Evolutionary conservation across 2,797 vertebrate species (phyloP).

Genomic region (Melanotaenia boesemani): DNA sequence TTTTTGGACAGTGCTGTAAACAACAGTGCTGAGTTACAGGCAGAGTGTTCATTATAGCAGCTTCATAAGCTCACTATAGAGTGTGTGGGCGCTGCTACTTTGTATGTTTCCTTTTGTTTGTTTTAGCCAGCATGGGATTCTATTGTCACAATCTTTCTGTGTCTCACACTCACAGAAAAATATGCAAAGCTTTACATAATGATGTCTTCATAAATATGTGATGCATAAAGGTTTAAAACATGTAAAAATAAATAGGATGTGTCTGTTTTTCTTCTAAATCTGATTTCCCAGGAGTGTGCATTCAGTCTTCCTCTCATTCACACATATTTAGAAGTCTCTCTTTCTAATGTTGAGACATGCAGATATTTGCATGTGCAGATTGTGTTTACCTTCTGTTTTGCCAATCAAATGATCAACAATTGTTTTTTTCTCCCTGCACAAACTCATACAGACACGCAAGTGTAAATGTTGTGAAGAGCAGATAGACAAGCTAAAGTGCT

Average conservation of each 20-base stretch:
- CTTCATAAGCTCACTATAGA: not conserved
- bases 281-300: not conserved
- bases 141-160: constrained; percentile 15
- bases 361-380: constrained; percentile 81
- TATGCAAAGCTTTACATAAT: not conserved
- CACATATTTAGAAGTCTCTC: constrained; percentile 22
- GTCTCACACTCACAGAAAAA: not conserved
- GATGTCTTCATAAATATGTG: not conserved
- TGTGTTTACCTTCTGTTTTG: constrained; percentile 77
- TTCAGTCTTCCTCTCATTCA: constrained; percentile 9
- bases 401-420: constrained; percentile 80
- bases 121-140: constrained; percentile 24
- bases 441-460: constrained; percentile 7
- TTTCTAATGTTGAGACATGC: constrained; percentile 33
- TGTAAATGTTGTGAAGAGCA: constrained; percentile 31
- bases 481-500: constrained; percentile 20
- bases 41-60: not conserved
- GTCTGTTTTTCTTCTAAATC: constrained; percentile 1
- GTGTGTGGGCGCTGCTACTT: constrained; percentile 13
- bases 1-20: not conserved
- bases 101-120: constrained; percentile 25
- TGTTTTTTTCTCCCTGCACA: constrained; percentile 39
- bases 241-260: not conserved
- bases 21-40: constrained; percentile 2
- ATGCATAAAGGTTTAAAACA: not conserved